Evolutionary conservation across 2,113 vertebrate genomes (phyloP).

Genomic region (Amblyopsis rosae): DNA sequence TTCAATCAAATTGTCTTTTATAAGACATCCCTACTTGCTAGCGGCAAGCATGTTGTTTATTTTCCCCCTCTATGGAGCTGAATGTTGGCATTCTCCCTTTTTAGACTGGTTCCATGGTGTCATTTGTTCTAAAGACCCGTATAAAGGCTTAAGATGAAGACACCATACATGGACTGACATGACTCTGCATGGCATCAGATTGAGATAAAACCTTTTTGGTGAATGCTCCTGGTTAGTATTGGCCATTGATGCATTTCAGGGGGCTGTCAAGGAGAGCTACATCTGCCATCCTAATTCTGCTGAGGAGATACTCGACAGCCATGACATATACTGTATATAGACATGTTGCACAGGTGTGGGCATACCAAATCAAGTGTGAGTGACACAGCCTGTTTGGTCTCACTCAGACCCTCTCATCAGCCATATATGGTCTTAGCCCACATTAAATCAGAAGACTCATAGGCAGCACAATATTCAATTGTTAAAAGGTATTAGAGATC

Average conservation of each 20-base stretch:
- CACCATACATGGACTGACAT: slow-evolving; percentile 59
- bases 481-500: neutral
- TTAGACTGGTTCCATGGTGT: neutral
- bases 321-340: neutral
- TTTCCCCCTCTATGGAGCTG: no score
- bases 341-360: slow-evolving; percentile 33
- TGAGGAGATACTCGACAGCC: no score
- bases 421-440: slow-evolving; percentile 34
- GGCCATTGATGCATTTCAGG: slow-evolving; percentile 73
- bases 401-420: slow-evolving; percentile 42
- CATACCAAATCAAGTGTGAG: slow-evolving; percentile 29
- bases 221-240: slow-evolving; percentile 71
- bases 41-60: no score
- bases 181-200: slow-evolving; percentile 41
- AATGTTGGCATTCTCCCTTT: no score
- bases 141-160: slow-evolving; percentile 38
- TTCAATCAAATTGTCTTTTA: no score
- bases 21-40: no score
- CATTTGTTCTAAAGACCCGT: neutral
- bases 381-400: slow-evolving; percentile 30
- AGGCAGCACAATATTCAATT: neutral
- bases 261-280: slow-evolving; percentile 60
- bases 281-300: slow-evolving; percentile 50
- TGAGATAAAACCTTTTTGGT: slow-evolving; percentile 50
- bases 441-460: neutral